These are phyloP conservation scores for Pachyrhynchus sulphureomaculatus DNA, from an alignment of 1,140 invertebrate species.

Conservation along the genomic window DNA sequence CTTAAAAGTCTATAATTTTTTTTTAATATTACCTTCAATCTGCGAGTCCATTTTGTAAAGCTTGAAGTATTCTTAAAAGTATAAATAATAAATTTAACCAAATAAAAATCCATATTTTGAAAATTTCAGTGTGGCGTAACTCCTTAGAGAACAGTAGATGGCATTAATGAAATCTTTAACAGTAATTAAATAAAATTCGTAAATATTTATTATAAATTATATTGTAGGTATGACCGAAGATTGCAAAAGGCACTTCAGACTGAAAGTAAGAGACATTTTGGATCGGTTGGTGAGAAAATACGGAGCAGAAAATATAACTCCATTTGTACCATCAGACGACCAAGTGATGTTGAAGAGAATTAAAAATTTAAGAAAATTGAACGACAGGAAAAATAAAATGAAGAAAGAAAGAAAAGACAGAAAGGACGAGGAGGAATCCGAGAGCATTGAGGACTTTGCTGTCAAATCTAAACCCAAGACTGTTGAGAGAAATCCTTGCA, in stretches of 20 bases:
- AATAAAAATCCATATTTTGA: too few species aligned
- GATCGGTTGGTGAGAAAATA: slow-evolving; percentile 79
- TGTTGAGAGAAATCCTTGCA: slow-evolving; percentile 75
- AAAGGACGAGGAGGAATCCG: slow-evolving; percentile 37
- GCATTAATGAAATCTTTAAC: too few species aligned
- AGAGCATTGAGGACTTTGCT: slow-evolving; percentile 52
- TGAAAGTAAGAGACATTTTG: slow-evolving; percentile 81
- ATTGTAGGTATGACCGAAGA: slow-evolving; percentile 80
- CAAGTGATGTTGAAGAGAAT: slow-evolving; percentile 71
- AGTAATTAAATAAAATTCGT: too few species aligned
- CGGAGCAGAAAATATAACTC: slow-evolving; percentile 69
- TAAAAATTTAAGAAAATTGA: slow-evolving; percentile 80
- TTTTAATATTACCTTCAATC: too few species aligned
- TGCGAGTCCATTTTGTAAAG: too few species aligned
- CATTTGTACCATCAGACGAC: slow-evolving; percentile 70
- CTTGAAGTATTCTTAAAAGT: too few species aligned
- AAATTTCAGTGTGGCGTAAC: too few species aligned
- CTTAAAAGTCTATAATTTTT: too few species aligned
- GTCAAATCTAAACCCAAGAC: slow-evolving; percentile 59
- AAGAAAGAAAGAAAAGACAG: slow-evolving; percentile 55
- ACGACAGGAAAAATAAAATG: slow-evolving; percentile 70
- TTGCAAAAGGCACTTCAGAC: slow-evolving; percentile 78
- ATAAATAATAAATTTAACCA: too few species aligned
- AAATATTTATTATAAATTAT: too few species aligned
- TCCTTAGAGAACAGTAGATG: too few species aligned